Percentiles rank a stretch among this genome's conserved stretches.
Evolutionary conservation across 1,140 invertebrate genomes (phyloP).

Genomic region (Drosophila neocordata): DNA sequence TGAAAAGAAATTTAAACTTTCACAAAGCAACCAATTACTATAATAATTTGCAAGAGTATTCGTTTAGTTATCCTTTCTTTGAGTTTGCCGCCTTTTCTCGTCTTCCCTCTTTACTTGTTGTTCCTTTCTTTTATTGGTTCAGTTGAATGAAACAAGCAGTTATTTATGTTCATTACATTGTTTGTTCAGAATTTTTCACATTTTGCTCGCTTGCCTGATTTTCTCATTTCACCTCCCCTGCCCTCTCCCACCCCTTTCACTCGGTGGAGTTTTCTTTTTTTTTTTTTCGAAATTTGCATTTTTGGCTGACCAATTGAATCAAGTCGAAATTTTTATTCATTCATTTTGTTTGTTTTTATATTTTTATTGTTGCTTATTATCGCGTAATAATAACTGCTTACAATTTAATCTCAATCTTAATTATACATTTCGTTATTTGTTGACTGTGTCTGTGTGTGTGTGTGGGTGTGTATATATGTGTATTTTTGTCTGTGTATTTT

Average conservation of each 20-base stretch:
- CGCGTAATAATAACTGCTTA: slow-evolving; percentile 75
- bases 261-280: slow-evolving; percentile 13
- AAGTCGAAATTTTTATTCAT: slow-evolving; percentile 21
- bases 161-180: slow-evolving; percentile 75
- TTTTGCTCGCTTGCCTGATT: slow-evolving; percentile 8
- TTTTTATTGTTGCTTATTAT: slow-evolving; percentile 76
- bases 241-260: no score
- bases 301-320: slow-evolving; percentile 65
- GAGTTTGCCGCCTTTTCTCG: background rate
- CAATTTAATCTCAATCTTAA: slow-evolving; percentile 67
- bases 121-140: background rate
- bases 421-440: slow-evolving; percentile 43
- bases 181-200: slow-evolving; percentile 59
- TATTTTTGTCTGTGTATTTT: slow-evolving; percentile 70
- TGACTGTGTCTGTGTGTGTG: slow-evolving; percentile 2
- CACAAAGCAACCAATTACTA: no score
- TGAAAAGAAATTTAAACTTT: no score
- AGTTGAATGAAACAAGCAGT: slow-evolving; percentile 73
- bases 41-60: background rate
- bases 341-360: slow-evolving; percentile 20
- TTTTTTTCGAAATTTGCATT: slow-evolving; percentile 21
- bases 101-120: background rate
- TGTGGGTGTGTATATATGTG: background rate
- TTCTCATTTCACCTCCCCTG: no score
- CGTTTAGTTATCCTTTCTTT: background rate